Evolutionary conservation across 2,113 vertebrate species (phyloP).

Genomic region (Galemys pyrenaicus): DNA sequence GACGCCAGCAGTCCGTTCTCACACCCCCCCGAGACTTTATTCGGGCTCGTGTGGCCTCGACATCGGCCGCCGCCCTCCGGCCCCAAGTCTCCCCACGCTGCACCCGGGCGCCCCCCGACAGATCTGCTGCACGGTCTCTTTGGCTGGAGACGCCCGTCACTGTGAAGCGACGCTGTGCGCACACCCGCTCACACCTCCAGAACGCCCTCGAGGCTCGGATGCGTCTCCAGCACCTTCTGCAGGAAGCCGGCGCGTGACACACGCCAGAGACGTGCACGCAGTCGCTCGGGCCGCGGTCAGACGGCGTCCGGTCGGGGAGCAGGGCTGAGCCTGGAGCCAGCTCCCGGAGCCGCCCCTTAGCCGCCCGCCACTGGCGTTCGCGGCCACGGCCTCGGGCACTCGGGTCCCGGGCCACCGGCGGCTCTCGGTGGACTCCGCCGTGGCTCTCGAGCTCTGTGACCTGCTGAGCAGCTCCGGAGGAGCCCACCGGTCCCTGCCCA

Average conservation of each 20-base stretch:
- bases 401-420: accelerated
- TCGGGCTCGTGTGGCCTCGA: no score
- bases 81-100: no score
- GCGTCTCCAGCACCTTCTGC: neutral
- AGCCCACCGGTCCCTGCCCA: accelerated
- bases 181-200: accelerated
- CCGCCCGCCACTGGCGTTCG: accelerated
- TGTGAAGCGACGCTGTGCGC: no score
- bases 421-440: neutral
- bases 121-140: neutral
- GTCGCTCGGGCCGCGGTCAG: no score
- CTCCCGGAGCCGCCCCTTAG: accelerated
- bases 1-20: neutral
- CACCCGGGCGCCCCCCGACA: neutral
- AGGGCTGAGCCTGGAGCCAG: neutral
- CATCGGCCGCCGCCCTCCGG: no score
- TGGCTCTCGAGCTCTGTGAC: neutral
- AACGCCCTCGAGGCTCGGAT: neutral
- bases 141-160: neutral
- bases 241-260: no score
- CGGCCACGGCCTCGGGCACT: neutral
- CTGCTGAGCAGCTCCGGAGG: neutral
- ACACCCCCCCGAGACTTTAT: neutral
- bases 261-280: no score
- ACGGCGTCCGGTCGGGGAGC: no score